Conservation (phyloP, 2,888 invertebrate species). For the Amaurobius ferox region DNA sequence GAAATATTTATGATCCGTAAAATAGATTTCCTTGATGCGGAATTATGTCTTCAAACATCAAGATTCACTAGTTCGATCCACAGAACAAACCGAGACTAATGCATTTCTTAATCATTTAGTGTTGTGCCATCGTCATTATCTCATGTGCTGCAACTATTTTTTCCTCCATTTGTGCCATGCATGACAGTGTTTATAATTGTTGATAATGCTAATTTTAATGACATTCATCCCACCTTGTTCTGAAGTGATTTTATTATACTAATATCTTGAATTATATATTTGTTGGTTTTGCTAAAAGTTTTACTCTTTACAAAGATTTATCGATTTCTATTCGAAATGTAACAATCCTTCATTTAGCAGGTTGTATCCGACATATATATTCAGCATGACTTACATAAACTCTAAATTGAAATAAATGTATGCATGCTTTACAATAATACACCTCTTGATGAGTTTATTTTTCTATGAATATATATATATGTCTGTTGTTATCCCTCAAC, state of each 20-base stretch:
- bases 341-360: not conserved
- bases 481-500: no score
- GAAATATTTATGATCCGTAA: no score
- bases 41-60: no score
- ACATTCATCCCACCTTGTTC: not conserved
- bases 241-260: not conserved
- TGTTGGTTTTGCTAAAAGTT: conserved; percentile 1
- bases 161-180: not conserved
- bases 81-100: no score
- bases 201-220: not conserved
- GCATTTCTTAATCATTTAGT: not conserved
- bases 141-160: not conserved
- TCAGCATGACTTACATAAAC: no score
- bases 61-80: no score
- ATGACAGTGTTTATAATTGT: not conserved
- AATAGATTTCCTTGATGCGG: no score
- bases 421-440: not conserved
- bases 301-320: not conserved
- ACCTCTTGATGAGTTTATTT: not conserved
- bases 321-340: not conserved
- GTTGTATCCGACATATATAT: not conserved
- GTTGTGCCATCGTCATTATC: not conserved
- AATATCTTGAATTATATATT: not conserved
- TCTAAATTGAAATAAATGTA: not conserved
- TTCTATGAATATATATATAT: conserved; percentile 10